These are phyloP conservation scores for Hestina assimilis DNA, from an alignment of 1,140 invertebrate genomes.

Conservation along the genomic window DNA sequence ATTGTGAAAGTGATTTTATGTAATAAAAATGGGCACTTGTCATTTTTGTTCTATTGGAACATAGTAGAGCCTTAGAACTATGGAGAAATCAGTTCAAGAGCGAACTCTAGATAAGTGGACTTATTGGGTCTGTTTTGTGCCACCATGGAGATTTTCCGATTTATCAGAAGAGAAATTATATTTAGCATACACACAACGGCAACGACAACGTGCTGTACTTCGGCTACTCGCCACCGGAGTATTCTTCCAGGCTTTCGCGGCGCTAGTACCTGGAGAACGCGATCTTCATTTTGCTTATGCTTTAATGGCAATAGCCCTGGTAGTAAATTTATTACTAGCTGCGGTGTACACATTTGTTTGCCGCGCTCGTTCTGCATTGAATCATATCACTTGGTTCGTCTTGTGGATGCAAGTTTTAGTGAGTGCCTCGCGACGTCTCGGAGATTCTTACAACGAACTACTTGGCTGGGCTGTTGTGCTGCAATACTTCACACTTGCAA, in stretches of 20 bases:
- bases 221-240: conserved; percentile 85
- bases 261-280: conserved; percentile 80
- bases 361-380: conserved; percentile 72
- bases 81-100: conserved; percentile 57
- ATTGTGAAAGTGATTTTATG: background rate
- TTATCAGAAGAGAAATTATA: conserved; percentile 86
- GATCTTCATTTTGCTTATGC: conserved; percentile 70
- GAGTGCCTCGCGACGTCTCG: conserved; percentile 72
- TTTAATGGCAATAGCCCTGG: conserved; percentile 76
- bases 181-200: conserved; percentile 85
- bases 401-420: conserved; percentile 81
- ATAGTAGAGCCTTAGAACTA: conserved; percentile 35
- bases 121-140: conserved; percentile 46
- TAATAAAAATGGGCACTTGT: background rate
- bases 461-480: conserved; percentile 90
- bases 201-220: conserved; percentile 86
- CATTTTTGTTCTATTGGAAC: conserved; percentile 7
- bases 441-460: conserved; percentile 67
- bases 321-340: conserved; percentile 78
- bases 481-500: conserved; percentile 91
- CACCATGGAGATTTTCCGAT: conserved; percentile 75
- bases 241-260: conserved; percentile 83
- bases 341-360: conserved; percentile 43
- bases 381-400: conserved; percentile 82
- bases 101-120: conserved; percentile 41